phyloP scores from a whole-genome alignment of 2,797 vertebrate species.

The Sus cebifrons region DNA sequence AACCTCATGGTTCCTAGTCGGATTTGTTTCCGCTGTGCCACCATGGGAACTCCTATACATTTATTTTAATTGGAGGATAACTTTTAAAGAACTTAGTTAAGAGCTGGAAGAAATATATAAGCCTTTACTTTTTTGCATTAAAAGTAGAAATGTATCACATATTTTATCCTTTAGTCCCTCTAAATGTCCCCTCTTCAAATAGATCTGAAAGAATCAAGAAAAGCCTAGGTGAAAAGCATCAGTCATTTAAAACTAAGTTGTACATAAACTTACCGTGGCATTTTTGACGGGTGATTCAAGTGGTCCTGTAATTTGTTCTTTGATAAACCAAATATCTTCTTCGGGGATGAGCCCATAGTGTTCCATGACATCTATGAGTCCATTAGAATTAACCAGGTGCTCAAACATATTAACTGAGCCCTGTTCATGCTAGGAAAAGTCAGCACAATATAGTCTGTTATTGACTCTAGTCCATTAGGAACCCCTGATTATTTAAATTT shows the following conservation, averaged over 20 bases:
- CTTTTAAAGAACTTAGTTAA: constrained; percentile 38
- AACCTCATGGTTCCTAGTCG: too few relatives aligned
- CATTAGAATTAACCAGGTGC: constrained; percentile 93
- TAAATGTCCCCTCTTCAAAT: background rate
- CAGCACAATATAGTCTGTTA: constrained; percentile 34
- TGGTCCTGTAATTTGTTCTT: constrained; percentile 96
- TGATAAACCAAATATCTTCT: constrained; percentile 96
- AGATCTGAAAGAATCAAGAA: constrained; percentile 15
- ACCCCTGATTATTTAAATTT: constrained; percentile 3
- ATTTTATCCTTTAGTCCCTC: constrained; percentile 4
- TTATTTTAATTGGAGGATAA: constrained; percentile 6
- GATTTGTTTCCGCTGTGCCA: too few relatives aligned
- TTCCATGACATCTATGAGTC: constrained; percentile 91
- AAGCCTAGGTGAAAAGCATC: background rate
- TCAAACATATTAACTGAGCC: constrained; percentile 97
- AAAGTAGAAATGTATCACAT: constrained; percentile 20
- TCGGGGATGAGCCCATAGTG: constrained; percentile 92
- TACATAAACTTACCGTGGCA: constrained; percentile 79
- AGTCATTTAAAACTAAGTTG: constrained; percentile 32
- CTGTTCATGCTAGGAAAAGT: constrained; percentile 93
- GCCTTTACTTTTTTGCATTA: constrained; percentile 31
- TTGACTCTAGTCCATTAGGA: background rate
- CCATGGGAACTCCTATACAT: too few relatives aligned
- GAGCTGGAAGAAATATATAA: background rate
- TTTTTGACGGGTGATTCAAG: constrained; percentile 69